Base-by-base conservation (phyloP, 1,140 invertebrate species). In the Drosophila nebulosa region DNA sequence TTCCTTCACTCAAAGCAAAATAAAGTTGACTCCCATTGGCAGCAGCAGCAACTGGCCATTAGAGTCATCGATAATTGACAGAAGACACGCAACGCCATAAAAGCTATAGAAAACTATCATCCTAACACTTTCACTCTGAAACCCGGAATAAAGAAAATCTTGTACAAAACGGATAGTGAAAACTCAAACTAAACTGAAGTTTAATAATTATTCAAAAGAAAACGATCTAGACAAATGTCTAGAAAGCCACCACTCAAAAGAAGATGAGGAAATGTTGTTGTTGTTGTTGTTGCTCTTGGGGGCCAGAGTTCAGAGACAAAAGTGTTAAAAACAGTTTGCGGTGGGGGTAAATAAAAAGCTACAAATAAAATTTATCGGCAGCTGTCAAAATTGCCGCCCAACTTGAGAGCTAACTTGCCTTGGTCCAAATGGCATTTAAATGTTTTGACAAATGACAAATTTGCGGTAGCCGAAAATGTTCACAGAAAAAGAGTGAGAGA, bases 401-500 rank as follows among this genome's bases (percentile, higher is more conserved):
- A 36, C 55, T 56, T 39, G 26, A 51, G 55, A 61, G 71, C 53
- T 53, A 72, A 65, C 78, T 78, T 65, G 83, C 52, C 52, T 55
- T 55, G 52, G 52, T 30, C 52, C 83, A 86, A 86, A 86, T 86
- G 83, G 78, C 83, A 83, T 86, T 86, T 86, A 86, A 86, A 86
- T 86, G 83, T 86, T 88, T 86, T 88, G 83, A 86, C 83, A 86
- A 86, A 88, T 86, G 85, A 86, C 83, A 86, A 86, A 88, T 86
- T 83, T 88, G 84, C 83, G 72, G 83, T 86, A 86, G 83, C 81
- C 67, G 75, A 86, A 86, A 79, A 70, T 16, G 73, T 52, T 42
- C 7, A 30, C 27, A 30, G 7, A 30, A 30, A 42, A 14, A 7
- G 39, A 63, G 39, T 50, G 14, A 72, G 72, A 58, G 30, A 51